A percentile compares a stretch with the other conserved stretches of the same genome.
Evolutionary conservation across 2,888 invertebrate species (phyloP).

Genomic region (Dolichopus griseipennis): DNA sequence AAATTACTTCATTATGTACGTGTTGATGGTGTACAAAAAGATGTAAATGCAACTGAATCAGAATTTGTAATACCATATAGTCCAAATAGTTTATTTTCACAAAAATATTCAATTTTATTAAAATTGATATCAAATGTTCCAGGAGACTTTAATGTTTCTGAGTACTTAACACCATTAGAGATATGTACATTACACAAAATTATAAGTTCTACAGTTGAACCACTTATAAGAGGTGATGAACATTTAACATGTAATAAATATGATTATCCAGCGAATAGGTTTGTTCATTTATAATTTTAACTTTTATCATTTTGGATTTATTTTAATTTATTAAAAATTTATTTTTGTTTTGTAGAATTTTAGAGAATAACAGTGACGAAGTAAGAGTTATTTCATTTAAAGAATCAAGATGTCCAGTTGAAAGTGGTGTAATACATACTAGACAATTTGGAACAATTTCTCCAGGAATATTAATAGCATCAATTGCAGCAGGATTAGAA

Average conservation of each 20-base stretch:
- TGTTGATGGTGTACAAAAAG: constrained; percentile 53
- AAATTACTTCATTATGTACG: constrained; percentile 49
- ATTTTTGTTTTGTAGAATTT: background rate
- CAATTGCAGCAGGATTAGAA: constrained; percentile 54
- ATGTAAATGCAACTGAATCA: constrained; percentile 42
- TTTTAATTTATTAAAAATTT: background rate
- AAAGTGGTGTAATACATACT: constrained; percentile 56
- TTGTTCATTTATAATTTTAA: background rate
- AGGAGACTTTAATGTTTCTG: constrained; percentile 30
- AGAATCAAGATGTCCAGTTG: constrained; percentile 50
- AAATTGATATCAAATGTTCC: constrained; percentile 49
- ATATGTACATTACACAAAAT: constrained; percentile 49
- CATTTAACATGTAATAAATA: constrained; percentile 43
- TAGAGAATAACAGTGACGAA: constrained; percentile 8
- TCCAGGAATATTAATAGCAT: constrained; percentile 51
- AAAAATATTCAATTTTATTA: constrained; percentile 51
- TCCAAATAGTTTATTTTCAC: constrained; percentile 51
- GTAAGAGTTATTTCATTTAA: constrained; percentile 14
- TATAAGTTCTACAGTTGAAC: constrained; percentile 51
- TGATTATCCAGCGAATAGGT: constrained; percentile 26
- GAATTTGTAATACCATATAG: constrained; percentile 50
- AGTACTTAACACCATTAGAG: constrained; percentile 43
- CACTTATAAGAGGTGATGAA: constrained; percentile 54
- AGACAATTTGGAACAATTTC: constrained; percentile 52
- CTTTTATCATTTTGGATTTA: background rate